Evolutionary conservation across 2,888 invertebrate species (phyloP), one percentile per base, ranked within the genome.

Genomic region (Choristoneura rosaceana): DNA sequence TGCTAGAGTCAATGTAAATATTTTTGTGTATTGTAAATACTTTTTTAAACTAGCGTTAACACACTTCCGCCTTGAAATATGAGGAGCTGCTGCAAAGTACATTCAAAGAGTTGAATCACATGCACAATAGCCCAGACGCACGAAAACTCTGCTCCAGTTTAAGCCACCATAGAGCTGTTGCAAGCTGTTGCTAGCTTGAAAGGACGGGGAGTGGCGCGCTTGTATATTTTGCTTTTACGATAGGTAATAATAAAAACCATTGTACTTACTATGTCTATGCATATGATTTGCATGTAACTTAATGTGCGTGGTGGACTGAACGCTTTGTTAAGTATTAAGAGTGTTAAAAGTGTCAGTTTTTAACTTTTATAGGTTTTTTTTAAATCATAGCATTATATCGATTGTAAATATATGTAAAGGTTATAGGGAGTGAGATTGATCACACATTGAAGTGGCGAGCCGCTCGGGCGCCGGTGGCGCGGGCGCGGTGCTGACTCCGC

Each of bases 241-340:
- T 55, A 25, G n/a, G 34, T 62, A 71, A 66, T 69, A 63, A 58
- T 62, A 60, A 58, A 55, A 70, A 55, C 69, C 17, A 43, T 62
- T 59, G 91, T 93, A 92, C 91, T 92, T 93, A 91, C 89, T 82
- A 83, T 87, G 90, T 89, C 80, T 87, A 89, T 34, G 90, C 89
- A 90, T 90, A 90, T 87, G 81, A 77, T 90, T 92, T 90, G 89
- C 90, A 87, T 91, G 88, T 90, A 90, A 90, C 81, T 87, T 85
- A 86, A 85, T 83, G 86, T 84, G 87, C 85, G 80, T 86, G 90
- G 87, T 85, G 80, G 85, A 84, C 82, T 83, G 89, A 89, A 92
- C 93, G 93, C 93, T 94, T 94, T 93, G 89, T 86, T 93, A 92
- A 91, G 63, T 87, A 85, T 55, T 93, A 93, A 93, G 93, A 86